phyloP scores from a whole-genome alignment of 2,113 vertebrate genomes.

The Oncorhynchus mykiss region DNA sequence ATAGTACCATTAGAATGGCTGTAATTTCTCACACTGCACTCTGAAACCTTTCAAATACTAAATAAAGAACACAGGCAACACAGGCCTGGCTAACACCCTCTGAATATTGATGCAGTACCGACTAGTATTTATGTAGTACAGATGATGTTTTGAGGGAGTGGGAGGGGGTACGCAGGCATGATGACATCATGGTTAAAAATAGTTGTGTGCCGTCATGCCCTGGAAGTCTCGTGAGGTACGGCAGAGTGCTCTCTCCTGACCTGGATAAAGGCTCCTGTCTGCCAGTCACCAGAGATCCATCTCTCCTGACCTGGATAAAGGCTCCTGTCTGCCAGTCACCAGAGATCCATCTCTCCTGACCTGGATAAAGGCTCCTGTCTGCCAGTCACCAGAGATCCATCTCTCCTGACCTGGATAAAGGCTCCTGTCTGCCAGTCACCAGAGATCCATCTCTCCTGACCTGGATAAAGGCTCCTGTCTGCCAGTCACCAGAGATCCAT shows the following conservation, averaged over 20 bases:
- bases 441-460: constrained; percentile 11
- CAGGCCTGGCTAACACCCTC: constrained; percentile 45
- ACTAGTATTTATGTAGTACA: constrained; percentile 33
- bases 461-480: constrained; percentile 57
- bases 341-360: too few relatives aligned
- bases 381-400: too few relatives aligned
- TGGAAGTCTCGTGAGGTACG: constrained; percentile 39
- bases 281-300: neutral
- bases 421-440: too few relatives aligned
- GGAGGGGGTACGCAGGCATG: constrained; percentile 23
- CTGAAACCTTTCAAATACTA: constrained; percentile 19
- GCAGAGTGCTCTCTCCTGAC: constrained; percentile 11
- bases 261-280: constrained; percentile 22
- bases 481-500: constrained; percentile 43
- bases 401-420: too few relatives aligned
- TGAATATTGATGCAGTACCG: constrained; percentile 62
- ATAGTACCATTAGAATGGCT: constrained; percentile 4
- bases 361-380: too few relatives aligned
- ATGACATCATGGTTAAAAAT: constrained; percentile 73
- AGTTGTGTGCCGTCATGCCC: constrained; percentile 60
- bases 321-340: too few relatives aligned
- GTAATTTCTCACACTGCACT: constrained; percentile 15
- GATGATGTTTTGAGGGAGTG: constrained; percentile 33
- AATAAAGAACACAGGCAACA: constrained; percentile 14
- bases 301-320: neutral